Evolutionary conservation across 2,797 vertebrate species (phyloP), one percentile per base, ranked within the genome.

Genomic region (Sebastes minor): DNA sequence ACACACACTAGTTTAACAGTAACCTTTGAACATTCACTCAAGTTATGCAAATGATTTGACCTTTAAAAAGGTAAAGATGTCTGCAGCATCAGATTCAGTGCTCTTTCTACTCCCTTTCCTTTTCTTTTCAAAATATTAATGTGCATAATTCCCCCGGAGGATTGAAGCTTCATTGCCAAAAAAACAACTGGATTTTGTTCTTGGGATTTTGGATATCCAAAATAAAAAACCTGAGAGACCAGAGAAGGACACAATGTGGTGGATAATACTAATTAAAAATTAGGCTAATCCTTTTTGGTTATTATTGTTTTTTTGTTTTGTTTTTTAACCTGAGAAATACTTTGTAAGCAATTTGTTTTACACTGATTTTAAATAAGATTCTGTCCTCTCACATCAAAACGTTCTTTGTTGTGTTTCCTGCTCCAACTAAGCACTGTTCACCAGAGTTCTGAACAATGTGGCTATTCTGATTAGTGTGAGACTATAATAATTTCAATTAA

Each of bases 41-140:
- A 74, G 61, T 81, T 85, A 91, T 89, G 89, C 86, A 92, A 88
- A 88, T 87, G 61, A 76, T 67, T 84, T 75, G 88, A 92, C 88
- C 91, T 92, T 92, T 92, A 57, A 82, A 90, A 90, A 82, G 66
- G 76, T 78, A 82, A 84, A 83, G 52, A 77, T 76, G 80, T 89
- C 83, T 84, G 78, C 87, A 77, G 76, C 78, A 74, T 86, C 62
- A 69, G 42, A 82, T 38, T 56, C 25, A 18, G 4, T 65, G 61
- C 27, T 71, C 64, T 74, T 77, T 78, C 13, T 53, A 10, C 5
- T 30, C 27, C 27, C 9, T 27, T 80, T 60, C 65, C 27, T 35
- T 69, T 80, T 52, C 42, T 56, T 75, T 75, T 35, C 38, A 78
- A 81, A 88, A 74, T 77, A 76, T 71, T 42, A 60, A 77, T 61